These are phyloP conservation scores for Campoplex nolae DNA, from an alignment of 2,888 invertebrate genomes.

Conservation along the genomic window DNA sequence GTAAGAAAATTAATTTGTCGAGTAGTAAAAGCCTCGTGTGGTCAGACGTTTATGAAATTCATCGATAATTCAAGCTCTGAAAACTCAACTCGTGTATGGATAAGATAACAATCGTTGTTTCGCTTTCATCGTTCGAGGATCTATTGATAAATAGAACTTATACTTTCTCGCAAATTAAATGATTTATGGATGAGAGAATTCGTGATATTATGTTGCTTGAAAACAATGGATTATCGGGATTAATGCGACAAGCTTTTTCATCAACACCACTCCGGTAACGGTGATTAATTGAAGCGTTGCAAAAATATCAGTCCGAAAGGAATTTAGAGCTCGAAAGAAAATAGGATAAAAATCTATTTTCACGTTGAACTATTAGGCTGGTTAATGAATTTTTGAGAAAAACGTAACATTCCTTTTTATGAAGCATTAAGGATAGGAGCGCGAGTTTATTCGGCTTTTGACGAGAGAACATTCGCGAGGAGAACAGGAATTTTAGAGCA, in stretches of 20 bases:
- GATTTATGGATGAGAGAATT: background rate
- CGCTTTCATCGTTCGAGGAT: background rate
- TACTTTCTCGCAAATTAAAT: background rate
- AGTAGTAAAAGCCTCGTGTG: constrained; percentile 33
- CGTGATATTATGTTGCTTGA: background rate
- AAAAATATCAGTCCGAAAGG: background rate
- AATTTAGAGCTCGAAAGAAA: too few species aligned
- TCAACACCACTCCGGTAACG: background rate
- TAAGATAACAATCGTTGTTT: background rate
- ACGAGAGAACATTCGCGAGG: background rate
- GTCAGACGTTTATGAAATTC: constrained; percentile 38
- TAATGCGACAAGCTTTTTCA: background rate
- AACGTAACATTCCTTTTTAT: background rate
- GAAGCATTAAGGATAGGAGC: background rate
- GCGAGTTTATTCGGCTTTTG: background rate
- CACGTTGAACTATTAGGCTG: background rate
- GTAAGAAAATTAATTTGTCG: constrained; percentile 46
- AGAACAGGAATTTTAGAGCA: background rate
- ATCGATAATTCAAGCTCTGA: background rate
- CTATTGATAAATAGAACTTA: background rate
- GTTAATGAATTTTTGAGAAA: background rate
- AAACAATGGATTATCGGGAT: background rate
- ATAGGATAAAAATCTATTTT: too few species aligned
- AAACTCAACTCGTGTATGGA: background rate
- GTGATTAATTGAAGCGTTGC: background rate